Percentiles rank a stretch among this genome's conserved stretches.
These are phyloP conservation scores for Anthonomus grandis DNA, from an alignment of 1,140 invertebrate genomes.

Conservation along the genomic window DNA sequence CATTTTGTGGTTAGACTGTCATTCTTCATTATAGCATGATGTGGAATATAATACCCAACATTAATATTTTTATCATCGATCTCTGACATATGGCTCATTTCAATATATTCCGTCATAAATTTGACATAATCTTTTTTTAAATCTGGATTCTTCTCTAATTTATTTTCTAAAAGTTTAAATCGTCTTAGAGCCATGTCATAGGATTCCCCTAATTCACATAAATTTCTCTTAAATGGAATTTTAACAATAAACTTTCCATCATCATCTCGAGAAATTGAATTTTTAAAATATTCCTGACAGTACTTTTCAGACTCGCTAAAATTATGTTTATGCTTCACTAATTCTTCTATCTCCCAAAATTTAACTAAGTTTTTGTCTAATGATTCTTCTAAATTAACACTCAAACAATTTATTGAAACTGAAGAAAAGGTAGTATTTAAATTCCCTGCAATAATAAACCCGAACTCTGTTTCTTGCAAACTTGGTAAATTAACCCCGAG, in stretches of 20 bases:
- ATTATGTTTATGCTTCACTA: neutral
- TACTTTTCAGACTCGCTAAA: neutral
- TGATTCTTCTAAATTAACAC: neutral
- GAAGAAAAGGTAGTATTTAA: neutral
- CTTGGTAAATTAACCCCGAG: neutral
- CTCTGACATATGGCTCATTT: slow-evolving; percentile 11
- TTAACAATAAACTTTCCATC: slow-evolving; percentile 11
- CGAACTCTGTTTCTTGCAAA: neutral
- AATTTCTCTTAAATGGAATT: slow-evolving; percentile 8
- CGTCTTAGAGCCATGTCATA: neutral
- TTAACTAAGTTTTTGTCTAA: slow-evolving; percentile 1
- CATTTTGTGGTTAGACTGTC: slow-evolving; percentile 36
- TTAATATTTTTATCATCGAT: neutral
- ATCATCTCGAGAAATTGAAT: neutral
- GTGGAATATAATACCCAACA: slow-evolving; percentile 39
- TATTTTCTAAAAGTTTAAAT: slow-evolving; percentile 1
- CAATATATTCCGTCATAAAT: slow-evolving; percentile 19
- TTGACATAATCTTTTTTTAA: slow-evolving; percentile 13
- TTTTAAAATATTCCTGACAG: slow-evolving; percentile 1
- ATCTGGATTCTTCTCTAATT: slow-evolving; percentile 11
- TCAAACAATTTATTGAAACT: no score
- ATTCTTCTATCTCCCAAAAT: no score
- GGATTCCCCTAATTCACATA: slow-evolving; percentile 1
- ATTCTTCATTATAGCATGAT: slow-evolving; percentile 47
- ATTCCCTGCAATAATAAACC: slow-evolving; percentile 8